Conservation (phyloP, 2,888 invertebrate genomes). For the Perizoma affinitatum region DNA sequence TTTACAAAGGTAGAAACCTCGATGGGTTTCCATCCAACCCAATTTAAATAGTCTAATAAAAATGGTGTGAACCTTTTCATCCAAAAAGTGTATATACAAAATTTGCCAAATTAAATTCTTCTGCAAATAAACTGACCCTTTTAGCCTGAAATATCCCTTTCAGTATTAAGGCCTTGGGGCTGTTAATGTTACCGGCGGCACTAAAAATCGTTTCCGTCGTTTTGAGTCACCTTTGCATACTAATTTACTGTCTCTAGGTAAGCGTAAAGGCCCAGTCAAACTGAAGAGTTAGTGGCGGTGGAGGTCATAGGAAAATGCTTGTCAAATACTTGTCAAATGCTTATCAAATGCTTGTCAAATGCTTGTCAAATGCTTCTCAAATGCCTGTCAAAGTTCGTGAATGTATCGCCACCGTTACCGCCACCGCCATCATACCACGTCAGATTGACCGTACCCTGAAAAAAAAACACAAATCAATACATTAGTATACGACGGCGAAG, state of each 20-base stretch:
- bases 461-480: too few species aligned
- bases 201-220: conserved; percentile 20
- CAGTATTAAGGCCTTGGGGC: conserved; percentile 12
- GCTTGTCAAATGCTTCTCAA: not conserved
- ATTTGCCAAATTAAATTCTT: conserved; percentile 31
- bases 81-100: conserved; percentile 20
- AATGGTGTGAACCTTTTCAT: conserved; percentile 19
- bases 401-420: too few species aligned
- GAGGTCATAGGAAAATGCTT: not conserved
- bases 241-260: conserved; percentile 1
- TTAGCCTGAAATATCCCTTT: conserved; percentile 19
- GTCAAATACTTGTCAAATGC: too few species aligned
- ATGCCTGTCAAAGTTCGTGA: too few species aligned
- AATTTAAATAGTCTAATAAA: conserved; percentile 20
- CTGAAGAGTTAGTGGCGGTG: too few species aligned
- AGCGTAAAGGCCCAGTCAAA: too few species aligned
- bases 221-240: conserved; percentile 17
- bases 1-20: conserved; percentile 9
- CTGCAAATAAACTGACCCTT: conserved; percentile 25
- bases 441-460: too few species aligned
- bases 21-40: conserved; percentile 12
- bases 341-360: not conserved
- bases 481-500: too few species aligned
- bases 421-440: too few species aligned
- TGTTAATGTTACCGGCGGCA: conserved; percentile 6